Evolutionary conservation across 2,113 vertebrate genomes (phyloP).

Genomic region (Nycticorax nycticorax): DNA sequence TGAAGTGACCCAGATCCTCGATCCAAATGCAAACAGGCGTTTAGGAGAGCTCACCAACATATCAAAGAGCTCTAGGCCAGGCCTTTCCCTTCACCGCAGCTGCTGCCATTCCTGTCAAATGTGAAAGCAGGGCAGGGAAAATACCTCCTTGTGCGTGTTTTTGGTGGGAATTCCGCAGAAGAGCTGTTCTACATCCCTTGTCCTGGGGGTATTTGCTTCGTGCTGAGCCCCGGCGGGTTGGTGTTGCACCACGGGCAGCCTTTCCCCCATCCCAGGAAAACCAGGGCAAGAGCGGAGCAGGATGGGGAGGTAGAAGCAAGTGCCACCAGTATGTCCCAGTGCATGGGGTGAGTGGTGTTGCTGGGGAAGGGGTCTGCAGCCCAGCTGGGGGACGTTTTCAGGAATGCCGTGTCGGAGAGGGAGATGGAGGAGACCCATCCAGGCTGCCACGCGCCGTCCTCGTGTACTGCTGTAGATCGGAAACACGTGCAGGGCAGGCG

Average conservation of each 20-base stretch:
- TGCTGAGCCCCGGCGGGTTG: background rate
- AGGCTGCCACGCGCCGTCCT: background rate
- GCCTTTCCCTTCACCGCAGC: background rate
- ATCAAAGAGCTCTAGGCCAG: slow-evolving; percentile 14
- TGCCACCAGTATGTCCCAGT: background rate
- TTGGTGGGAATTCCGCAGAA: background rate
- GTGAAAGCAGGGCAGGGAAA: background rate
- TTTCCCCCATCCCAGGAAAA: background rate
- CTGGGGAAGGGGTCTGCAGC: background rate
- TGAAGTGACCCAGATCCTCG: background rate
- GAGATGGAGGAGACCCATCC: background rate
- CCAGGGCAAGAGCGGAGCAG: rapidly evolving
- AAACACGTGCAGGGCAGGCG: slow-evolving; percentile 29
- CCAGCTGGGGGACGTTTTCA: background rate
- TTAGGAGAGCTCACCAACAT: background rate
- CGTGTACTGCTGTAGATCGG: background rate
- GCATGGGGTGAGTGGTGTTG: too few relatives aligned
- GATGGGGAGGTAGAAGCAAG: background rate
- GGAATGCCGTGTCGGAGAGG: background rate
- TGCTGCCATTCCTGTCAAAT: background rate
- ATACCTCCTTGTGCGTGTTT: background rate
- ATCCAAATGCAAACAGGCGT: background rate
- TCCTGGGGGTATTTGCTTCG: background rate
- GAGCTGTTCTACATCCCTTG: background rate
- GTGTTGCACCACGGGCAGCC: rapidly evolving